Percentiles rank a stretch among this genome's conserved stretches.
Evolutionary conservation across 2,797 vertebrate genomes (phyloP).

Genomic region (Danio aesculapii): DNA sequence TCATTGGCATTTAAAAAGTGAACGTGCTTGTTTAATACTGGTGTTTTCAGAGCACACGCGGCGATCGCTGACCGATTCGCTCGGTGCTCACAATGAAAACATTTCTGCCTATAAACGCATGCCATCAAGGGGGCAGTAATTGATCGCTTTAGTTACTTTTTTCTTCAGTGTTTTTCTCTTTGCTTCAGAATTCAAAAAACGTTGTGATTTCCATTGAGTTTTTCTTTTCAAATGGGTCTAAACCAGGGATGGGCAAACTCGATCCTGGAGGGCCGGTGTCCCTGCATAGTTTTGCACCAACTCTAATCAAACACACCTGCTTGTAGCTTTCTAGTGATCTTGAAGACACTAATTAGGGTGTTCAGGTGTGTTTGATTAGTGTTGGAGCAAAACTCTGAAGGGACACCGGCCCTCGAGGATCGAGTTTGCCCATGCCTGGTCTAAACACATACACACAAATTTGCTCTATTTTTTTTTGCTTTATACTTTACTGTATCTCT

Average conservation of each 20-base stretch:
- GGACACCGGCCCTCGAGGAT: too few relatives aligned
- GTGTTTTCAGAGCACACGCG: conserved; percentile 66
- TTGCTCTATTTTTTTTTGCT: background rate
- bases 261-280: too few relatives aligned
- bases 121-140: conserved; percentile 70
- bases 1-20: conserved; percentile 79
- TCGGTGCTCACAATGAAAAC: conserved; percentile 73
- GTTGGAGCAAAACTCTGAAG: too few relatives aligned
- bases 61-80: conserved; percentile 62
- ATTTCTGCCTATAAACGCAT: conserved; percentile 63
- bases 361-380: too few relatives aligned
- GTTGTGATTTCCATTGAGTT: conserved; percentile 51
- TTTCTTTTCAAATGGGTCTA: conserved; percentile 65
- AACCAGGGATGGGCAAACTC: too few relatives aligned
- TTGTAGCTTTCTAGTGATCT: too few relatives aligned
- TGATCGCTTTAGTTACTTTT: conserved; percentile 73
- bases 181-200: conserved; percentile 69
- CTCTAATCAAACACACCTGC: too few relatives aligned
- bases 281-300: too few relatives aligned
- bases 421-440: too few relatives aligned
- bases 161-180: conserved; percentile 69
- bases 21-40: conserved; percentile 75
- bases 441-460: background rate
- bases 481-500: background rate
- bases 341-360: too few relatives aligned